Percentiles rank a stretch among this genome's conserved stretches.
These are phyloP conservation scores for Nerophis lumbriciformis DNA, from an alignment of 2,113 vertebrate genomes.

Conservation along the genomic window DNA sequence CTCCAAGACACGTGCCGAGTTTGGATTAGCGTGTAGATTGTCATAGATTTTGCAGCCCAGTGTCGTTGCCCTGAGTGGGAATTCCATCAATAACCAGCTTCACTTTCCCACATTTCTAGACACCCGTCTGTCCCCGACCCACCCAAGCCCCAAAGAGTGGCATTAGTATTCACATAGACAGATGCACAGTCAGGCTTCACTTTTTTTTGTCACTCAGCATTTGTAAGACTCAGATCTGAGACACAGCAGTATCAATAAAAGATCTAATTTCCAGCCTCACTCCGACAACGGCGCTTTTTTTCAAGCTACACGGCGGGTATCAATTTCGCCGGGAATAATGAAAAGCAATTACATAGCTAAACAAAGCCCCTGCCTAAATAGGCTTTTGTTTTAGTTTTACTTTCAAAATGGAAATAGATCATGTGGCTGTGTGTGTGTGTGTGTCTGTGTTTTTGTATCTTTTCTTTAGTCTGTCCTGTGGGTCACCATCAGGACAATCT, in stretches of 20 bases:
- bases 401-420: conserved; percentile 62
- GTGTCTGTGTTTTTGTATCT: conserved; percentile 48
- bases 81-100: conserved; percentile 16
- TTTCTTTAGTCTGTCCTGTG: conserved; percentile 53
- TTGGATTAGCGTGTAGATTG: conserved; percentile 11
- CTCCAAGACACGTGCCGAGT: not conserved
- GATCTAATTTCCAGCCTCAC: conserved; percentile 64
- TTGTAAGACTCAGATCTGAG: conserved; percentile 68
- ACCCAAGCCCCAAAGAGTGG: conserved; percentile 23
- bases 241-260: conserved; percentile 70
- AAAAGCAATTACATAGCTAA: conserved; percentile 73
- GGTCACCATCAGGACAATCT: conserved; percentile 56
- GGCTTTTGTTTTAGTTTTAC: conserved; percentile 68
- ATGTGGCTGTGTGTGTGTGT: conserved; percentile 42
- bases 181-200: conserved; percentile 58
- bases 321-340: conserved; percentile 71
- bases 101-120: conserved; percentile 16
- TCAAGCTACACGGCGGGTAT: conserved; percentile 68
- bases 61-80: conserved; percentile 7
- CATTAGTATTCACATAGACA: conserved; percentile 62
- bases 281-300: conserved; percentile 65
- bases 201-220: conserved; percentile 53
- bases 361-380: conserved; percentile 62
- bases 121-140: conserved; percentile 3
- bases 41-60: conserved; percentile 14